These are phyloP conservation scores for Calidris pygmaea DNA, from an alignment of 2,113 vertebrate species.

Conservation along the genomic window DNA sequence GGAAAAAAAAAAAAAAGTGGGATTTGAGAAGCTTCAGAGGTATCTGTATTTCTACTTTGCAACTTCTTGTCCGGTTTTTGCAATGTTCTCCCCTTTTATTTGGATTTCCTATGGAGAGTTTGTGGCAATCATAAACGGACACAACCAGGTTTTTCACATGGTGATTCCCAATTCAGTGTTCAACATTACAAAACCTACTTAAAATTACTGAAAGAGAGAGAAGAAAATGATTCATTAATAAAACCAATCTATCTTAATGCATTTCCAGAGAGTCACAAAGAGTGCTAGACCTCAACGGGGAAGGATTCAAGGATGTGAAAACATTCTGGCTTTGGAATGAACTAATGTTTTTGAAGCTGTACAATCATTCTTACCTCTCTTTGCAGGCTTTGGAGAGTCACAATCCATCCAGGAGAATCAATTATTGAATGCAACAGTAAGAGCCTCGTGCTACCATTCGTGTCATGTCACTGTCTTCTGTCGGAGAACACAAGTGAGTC, in stretches of 20 bases:
- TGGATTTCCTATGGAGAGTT: neutral
- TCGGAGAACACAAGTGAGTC: neutral
- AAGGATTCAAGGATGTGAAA: neutral
- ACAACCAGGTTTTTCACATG: neutral
- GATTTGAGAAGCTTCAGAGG: neutral
- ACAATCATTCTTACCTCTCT: conserved; percentile 25
- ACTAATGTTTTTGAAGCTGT: neutral
- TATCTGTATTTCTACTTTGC: neutral
- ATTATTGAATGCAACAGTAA: neutral
- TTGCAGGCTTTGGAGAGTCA: neutral
- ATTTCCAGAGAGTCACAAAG: neutral
- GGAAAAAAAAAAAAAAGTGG: neutral
- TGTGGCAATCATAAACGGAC: neutral
- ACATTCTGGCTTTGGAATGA: neutral
- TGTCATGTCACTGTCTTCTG: neutral
- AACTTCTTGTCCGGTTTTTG: neutral
- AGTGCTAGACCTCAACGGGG: neutral
- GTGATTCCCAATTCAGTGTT: neutral
- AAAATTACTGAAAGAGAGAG: neutral
- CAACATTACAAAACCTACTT: neutral
- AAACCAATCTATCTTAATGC: neutral
- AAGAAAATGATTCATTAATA: neutral
- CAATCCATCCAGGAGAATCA: conserved; percentile 4
- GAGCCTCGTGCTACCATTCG: neutral
- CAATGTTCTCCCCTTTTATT: neutral